Evolutionary conservation across 2,113 vertebrate species (phyloP).

Genomic region (Zosterops borbonicus): DNA sequence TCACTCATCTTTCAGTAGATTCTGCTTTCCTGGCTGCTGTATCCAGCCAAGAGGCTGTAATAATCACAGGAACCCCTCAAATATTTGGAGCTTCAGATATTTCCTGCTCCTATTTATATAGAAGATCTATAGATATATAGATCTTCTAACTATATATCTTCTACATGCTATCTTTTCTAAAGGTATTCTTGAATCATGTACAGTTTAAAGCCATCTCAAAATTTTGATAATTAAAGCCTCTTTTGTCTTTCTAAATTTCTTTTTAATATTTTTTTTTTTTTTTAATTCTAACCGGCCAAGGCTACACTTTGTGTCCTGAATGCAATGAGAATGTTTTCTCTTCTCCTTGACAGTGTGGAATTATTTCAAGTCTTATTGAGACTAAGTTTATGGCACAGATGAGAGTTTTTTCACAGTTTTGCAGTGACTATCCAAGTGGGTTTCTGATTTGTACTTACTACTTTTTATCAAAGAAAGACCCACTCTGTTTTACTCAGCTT

Average conservation of each 20-base stretch:
- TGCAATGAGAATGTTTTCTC: constrained; percentile 2
- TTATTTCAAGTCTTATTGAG: neutral
- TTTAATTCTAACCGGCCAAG: neutral
- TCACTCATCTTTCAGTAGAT: neutral
- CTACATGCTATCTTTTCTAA: neutral
- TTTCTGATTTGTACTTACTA: constrained; percentile 3
- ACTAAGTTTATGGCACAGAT: neutral
- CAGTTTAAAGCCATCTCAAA: neutral
- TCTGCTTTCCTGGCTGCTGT: neutral
- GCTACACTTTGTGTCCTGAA: neutral
- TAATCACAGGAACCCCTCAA: neutral
- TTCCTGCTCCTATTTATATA: neutral
- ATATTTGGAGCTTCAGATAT: neutral
- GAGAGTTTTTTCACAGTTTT: constrained; percentile 12
- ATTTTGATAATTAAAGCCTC: neutral
- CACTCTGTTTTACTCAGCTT: neutral
- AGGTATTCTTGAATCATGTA: neutral
- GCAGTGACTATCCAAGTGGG: neutral
- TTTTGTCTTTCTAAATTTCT: neutral
- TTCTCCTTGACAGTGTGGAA: neutral
- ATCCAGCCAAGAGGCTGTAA: neutral
- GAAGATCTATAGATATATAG: no score
- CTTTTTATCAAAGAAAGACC: neutral
- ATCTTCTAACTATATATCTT: neutral
- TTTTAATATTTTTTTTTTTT: neutral